Evolutionary conservation across 2,888 invertebrate genomes (phyloP).

Genomic region (Leucoptera coffeella): DNA sequence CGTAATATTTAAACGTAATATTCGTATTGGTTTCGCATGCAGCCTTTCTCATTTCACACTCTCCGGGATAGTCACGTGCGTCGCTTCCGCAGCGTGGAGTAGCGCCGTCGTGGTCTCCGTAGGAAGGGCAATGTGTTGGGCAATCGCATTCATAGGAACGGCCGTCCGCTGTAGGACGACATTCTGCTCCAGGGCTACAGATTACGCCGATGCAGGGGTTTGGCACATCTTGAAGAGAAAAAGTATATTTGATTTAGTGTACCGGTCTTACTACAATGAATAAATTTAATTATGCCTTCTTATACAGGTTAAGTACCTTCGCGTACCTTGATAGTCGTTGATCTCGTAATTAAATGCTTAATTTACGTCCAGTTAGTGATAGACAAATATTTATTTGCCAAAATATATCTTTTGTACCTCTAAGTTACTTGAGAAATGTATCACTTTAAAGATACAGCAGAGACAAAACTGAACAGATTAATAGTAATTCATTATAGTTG

Average conservation of each 20-base stretch:
- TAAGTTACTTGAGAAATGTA: too few species aligned
- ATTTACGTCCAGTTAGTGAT: too few species aligned
- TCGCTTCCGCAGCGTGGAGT: conserved; percentile 78
- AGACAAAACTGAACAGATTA: too few species aligned
- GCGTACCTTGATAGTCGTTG: neutral
- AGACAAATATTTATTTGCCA: too few species aligned
- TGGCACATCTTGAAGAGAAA: conserved; percentile 32
- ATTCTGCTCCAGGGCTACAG: conserved; percentile 76
- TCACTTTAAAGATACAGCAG: too few species aligned
- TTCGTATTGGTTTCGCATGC: conserved; percentile 71
- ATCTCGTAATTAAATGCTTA: too few species aligned
- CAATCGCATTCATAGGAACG: conserved; percentile 71
- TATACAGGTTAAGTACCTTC: neutral
- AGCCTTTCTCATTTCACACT: conserved; percentile 75
- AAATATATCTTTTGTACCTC: too few species aligned
- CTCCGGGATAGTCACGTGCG: conserved; percentile 76
- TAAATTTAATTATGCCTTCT: neutral
- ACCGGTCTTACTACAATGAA: neutral
- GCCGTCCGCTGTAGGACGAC: conserved; percentile 63
- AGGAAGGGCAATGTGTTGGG: conserved; percentile 70
- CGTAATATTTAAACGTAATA: conserved; percentile 75
- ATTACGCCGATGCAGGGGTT: conserved; percentile 72
- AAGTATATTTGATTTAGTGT: too few species aligned
- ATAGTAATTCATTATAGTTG: too few species aligned
- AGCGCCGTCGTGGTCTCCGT: conserved; percentile 77